Evolutionary conservation across 2,113 vertebrate species (phyloP).

Genomic region (Scopus umbretta): DNA sequence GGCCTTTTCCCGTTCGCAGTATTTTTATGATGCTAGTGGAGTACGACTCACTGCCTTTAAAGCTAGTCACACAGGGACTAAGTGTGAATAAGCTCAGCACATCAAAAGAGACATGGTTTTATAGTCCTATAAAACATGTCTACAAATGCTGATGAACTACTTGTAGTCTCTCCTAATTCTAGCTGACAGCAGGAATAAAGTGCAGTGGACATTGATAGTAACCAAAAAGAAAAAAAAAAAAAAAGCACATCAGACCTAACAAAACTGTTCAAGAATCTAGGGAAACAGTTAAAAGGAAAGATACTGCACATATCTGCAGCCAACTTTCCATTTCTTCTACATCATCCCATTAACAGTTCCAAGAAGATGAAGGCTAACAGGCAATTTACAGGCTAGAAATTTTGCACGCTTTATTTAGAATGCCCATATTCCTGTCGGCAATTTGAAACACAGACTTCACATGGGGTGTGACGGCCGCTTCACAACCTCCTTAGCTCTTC

Average conservation of each 20-base stretch:
- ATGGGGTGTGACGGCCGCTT: not conserved
- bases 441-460: not conserved
- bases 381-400: not conserved
- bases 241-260: not conserved
- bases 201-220: not conserved
- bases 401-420: not conserved
- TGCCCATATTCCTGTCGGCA: not conserved
- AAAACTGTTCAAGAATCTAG: not conserved
- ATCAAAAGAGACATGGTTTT: not conserved
- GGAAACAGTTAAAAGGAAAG: not conserved
- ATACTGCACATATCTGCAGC: fast-evolving
- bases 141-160: not conserved
- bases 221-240: not conserved
- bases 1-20: not conserved
- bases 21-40: not conserved
- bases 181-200: not conserved
- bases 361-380: not conserved
- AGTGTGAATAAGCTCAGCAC: not conserved
- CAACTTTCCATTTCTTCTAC: not conserved
- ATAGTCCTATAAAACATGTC: not conserved
- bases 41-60: not conserved
- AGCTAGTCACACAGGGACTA: not conserved
- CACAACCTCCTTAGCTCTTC: not conserved
- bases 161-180: not conserved
- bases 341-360: not conserved